phyloP scores from a whole-genome alignment of 2,113 vertebrate species.

The Xiphorhynchus elegans region DNA sequence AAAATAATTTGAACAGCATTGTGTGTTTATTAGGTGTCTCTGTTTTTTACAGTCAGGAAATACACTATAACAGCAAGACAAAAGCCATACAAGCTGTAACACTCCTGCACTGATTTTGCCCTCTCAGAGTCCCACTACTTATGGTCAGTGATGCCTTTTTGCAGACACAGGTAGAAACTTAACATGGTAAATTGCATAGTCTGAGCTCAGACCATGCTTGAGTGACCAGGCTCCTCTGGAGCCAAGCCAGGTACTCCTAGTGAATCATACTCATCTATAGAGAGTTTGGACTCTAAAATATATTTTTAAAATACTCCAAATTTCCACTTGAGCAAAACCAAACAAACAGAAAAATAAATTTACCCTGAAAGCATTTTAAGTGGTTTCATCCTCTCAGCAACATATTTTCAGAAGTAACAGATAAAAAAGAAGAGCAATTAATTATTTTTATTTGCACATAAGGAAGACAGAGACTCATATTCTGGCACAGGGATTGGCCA shows the following conservation, averaged over 20 bases:
- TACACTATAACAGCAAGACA: not conserved
- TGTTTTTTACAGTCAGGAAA: not conserved
- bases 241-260: fast-evolving
- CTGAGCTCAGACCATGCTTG: not conserved
- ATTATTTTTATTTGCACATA: not conserved
- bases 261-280: not conserved
- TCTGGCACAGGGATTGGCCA: not conserved
- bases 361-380: not conserved
- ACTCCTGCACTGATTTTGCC: not conserved
- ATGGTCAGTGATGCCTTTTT: not conserved
- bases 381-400: not conserved
- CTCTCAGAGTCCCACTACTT: not conserved
- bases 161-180: not conserved
- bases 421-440: not conserved
- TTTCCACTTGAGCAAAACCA: not conserved
- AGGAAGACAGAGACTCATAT: not conserved
- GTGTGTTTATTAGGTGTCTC: not conserved
- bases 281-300: not conserved
- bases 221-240: not conserved
- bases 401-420: not conserved
- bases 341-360: too few relatives aligned
- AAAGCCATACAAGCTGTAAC: not conserved
- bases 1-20: not conserved
- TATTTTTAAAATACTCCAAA: not conserved
- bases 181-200: not conserved